Evolutionary conservation across 1,140 invertebrate species (phyloP).

Genomic region (Lepidostoma basale): DNA sequence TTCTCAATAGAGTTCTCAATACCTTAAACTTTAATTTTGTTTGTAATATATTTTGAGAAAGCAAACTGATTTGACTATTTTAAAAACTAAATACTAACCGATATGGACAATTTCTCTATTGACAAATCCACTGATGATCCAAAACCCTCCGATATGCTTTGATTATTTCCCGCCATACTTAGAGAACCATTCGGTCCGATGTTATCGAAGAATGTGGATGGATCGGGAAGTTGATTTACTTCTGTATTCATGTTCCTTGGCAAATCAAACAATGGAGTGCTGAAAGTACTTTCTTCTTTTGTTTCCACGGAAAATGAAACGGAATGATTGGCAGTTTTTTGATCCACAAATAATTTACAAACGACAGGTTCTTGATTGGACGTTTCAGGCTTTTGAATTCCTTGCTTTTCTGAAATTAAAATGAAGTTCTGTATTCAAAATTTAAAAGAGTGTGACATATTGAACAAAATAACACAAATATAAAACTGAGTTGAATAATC

Average conservation of each 20-base stretch:
- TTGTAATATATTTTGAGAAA: neutral
- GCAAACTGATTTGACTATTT: neutral
- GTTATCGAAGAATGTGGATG: conserved; percentile 59
- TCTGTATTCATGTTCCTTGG: conserved; percentile 20
- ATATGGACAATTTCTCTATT: conserved; percentile 28
- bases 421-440: too few species aligned
- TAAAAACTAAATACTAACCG: conserved; percentile 10
- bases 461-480: neutral
- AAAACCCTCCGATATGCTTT: conserved; percentile 25
- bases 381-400: conserved; percentile 17
- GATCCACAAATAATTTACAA: conserved; percentile 55
- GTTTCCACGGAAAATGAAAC: neutral
- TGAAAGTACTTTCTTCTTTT: neutral
- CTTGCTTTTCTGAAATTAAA: too few species aligned
- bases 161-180: conserved; percentile 44
- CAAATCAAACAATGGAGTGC: neutral
- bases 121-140: conserved; percentile 26
- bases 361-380: conserved; percentile 54
- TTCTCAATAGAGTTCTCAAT: too few species aligned
- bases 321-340: neutral
- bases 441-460: neutral
- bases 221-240: conserved; percentile 52
- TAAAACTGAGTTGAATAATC: too few species aligned
- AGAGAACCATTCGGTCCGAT: conserved; percentile 51
- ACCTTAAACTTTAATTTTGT: too few species aligned